A percentile compares a stretch with the other conserved stretches of the same genome.
Evolutionary conservation across 1,140 invertebrate species (phyloP).

Genomic region (Piezodorus guildinii): DNA sequence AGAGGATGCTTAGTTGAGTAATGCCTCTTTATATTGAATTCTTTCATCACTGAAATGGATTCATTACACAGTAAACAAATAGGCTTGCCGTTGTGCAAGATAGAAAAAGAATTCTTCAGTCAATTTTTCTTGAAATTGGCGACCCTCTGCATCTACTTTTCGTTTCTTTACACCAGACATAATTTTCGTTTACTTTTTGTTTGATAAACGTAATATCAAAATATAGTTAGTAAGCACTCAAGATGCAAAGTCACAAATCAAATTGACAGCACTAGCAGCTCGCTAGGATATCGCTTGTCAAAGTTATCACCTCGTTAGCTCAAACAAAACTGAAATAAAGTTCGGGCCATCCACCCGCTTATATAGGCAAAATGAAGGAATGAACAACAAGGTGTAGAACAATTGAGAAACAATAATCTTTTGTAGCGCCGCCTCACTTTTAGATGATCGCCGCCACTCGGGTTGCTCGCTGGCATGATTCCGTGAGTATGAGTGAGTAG

Average conservation of each 20-base stretch:
- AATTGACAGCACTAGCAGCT: background rate
- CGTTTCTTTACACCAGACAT: background rate
- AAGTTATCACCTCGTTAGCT: too few species aligned
- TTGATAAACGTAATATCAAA: background rate
- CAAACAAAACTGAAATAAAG: too few species aligned
- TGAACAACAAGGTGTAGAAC: background rate
- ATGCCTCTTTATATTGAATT: background rate
- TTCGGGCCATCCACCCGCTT: too few species aligned
- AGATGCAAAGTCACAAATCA: background rate
- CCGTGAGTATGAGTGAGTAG: background rate
- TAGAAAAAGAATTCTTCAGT: background rate
- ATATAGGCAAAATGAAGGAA: background rate
- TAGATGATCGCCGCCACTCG: background rate
- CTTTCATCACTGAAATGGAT: background rate
- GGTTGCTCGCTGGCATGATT: background rate
- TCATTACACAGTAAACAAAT: background rate
- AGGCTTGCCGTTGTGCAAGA: too few species aligned
- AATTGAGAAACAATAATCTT: background rate
- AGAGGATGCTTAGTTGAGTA: too few species aligned
- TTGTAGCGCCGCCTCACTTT: background rate
- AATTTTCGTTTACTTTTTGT: background rate
- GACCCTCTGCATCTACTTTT: background rate
- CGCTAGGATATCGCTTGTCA: too few species aligned
- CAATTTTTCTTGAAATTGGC: conserved; percentile 1
- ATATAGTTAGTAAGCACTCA: background rate